These are phyloP conservation scores for Leguminivora glycinivorella DNA, from an alignment of 1,140 invertebrate genomes.

Conservation along the genomic window DNA sequence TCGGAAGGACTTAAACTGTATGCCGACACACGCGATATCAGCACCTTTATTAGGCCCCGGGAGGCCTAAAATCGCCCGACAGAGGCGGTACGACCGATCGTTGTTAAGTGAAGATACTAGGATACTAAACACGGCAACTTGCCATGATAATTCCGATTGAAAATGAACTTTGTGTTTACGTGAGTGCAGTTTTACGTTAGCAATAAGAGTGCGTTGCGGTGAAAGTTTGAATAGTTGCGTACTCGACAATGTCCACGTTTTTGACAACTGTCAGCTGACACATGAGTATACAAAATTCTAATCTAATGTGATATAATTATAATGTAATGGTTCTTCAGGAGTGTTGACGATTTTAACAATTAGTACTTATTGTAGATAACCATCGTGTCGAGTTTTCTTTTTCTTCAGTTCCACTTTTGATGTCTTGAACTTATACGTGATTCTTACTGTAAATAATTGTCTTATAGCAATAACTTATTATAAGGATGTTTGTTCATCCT, in stretches of 20 bases:
- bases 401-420: constrained; percentile 62
- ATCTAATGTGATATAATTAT: constrained; percentile 72
- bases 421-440: constrained; percentile 52
- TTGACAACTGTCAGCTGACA: constrained; percentile 39
- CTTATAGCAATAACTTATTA: constrained; percentile 70
- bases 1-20: constrained; percentile 73
- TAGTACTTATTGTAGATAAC: constrained; percentile 9
- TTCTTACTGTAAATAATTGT: constrained; percentile 62
- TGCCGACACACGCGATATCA: constrained; percentile 67
- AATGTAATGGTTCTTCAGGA: constrained; percentile 33
- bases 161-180: not conserved
- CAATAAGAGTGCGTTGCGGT: constrained; percentile 28
- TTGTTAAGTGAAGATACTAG: constrained; percentile 66
- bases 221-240: constrained; percentile 28
- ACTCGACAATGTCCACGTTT: constrained; percentile 31
- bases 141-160: constrained; percentile 70
- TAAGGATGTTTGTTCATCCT: constrained; percentile 30
- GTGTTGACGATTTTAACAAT: constrained; percentile 17
- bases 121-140: constrained; percentile 60
- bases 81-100: constrained; percentile 66
- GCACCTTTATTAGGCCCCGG: constrained; percentile 57
- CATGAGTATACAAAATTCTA: constrained; percentile 69
- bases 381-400: constrained; percentile 40
- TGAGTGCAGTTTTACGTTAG: constrained; percentile 12
- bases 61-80: constrained; percentile 67